These are phyloP conservation scores for Dermatemys mawii DNA, from an alignment of 2,113 vertebrate species.

Conservation along the genomic window DNA sequence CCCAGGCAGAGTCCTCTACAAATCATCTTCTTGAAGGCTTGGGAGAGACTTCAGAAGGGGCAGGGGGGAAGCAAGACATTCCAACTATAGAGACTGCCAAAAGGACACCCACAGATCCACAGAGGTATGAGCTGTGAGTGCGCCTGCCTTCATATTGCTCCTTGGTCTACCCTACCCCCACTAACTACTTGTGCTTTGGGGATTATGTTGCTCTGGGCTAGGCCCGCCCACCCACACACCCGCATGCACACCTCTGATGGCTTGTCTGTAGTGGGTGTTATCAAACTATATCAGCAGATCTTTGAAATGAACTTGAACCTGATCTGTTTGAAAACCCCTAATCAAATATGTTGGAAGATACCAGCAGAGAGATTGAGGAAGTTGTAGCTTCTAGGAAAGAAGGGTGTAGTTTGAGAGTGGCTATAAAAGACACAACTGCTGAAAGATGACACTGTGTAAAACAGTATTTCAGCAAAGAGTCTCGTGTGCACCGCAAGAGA, in stretches of 20 bases:
- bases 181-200: neutral
- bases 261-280: neutral
- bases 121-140: neutral
- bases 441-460: neutral
- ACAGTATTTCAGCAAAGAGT: neutral
- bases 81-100: neutral
- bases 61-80: neutral
- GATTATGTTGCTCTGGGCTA: neutral
- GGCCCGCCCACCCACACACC: no score
- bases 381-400: neutral
- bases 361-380: neutral
- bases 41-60: neutral
- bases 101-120: neutral
- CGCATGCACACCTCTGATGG: neutral
- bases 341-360: neutral
- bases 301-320: slow-evolving; percentile 13
- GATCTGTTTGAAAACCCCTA: neutral
- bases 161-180: neutral
- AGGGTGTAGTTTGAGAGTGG: neutral
- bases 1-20: neutral
- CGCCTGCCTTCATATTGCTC: neutral
- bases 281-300: neutral
- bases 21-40: neutral
- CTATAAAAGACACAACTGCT: neutral
- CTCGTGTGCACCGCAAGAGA: neutral